Evolutionary conservation across 2,888 invertebrate species (phyloP).

Genomic region (Uloborus plumipes): DNA sequence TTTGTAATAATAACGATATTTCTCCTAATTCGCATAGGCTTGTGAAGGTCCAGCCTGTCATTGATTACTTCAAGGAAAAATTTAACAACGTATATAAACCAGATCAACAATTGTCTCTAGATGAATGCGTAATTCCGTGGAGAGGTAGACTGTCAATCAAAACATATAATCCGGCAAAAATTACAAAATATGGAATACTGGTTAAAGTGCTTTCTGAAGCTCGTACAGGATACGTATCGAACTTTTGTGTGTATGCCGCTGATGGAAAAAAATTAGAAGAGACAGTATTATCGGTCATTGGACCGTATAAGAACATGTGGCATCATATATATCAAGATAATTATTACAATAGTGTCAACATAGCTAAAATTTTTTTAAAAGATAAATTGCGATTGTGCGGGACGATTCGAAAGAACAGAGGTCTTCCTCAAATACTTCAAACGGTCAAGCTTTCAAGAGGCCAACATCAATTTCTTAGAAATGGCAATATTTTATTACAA

Average conservation of each 20-base stretch:
- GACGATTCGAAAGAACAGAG: slow-evolving; percentile 4
- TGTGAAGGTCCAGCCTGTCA: background rate
- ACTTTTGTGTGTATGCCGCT: background rate
- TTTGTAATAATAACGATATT: background rate
- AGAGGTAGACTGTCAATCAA: background rate
- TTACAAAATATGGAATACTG: slow-evolving; percentile 3
- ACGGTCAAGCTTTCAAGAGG: no score
- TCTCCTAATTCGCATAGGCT: background rate
- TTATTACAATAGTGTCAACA: slow-evolving; percentile 15
- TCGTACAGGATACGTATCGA: background rate
- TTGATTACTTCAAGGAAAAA: no score
- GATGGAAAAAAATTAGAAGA: background rate
- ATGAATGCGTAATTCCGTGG: slow-evolving; percentile 5
- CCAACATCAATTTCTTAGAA: no score
- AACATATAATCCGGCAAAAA: background rate
- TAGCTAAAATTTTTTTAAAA: background rate
- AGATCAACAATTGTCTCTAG: background rate
- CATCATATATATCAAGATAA: slow-evolving; percentile 1
- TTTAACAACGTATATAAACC: background rate
- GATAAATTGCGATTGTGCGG: background rate
- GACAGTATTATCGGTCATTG: background rate
- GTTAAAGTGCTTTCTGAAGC: background rate
- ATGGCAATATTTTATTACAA: no score
- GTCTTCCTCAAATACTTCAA: background rate
- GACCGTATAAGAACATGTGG: slow-evolving; percentile 4